A percentile compares a stretch with the other conserved stretches of the same genome.
These are phyloP conservation scores for Aythya fuligula DNA, from an alignment of 2,797 vertebrate species.

Conservation along the genomic window DNA sequence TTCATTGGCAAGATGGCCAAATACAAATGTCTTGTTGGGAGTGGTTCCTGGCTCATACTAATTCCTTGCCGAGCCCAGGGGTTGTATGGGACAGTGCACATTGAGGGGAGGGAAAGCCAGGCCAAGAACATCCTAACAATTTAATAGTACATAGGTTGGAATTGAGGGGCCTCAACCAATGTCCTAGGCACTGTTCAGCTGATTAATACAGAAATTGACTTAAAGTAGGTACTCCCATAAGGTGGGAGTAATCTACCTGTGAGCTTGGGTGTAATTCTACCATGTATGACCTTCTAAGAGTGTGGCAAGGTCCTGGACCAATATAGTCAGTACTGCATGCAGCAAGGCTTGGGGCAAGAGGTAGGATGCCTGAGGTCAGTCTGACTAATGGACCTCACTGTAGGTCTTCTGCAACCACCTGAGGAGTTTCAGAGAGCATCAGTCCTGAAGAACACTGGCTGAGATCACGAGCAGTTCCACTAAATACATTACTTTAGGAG, in stretches of 20 bases:
- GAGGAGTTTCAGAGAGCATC: not conserved
- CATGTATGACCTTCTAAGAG: not conserved
- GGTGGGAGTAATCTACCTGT: no score
- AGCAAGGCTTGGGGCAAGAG: not conserved
- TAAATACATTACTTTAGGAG: not conserved
- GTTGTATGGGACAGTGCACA: not conserved
- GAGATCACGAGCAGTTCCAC: no score
- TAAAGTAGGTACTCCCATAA: not conserved
- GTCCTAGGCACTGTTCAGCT: not conserved
- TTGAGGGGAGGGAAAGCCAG: not conserved
- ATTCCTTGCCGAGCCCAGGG: not conserved
- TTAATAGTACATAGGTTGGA: not conserved
- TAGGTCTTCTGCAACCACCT: not conserved
- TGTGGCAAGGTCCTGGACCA: not conserved
- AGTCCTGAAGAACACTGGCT: not conserved
- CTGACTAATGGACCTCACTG: not conserved
- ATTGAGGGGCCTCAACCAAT: not conserved
- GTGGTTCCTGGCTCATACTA: not conserved
- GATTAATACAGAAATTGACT: not conserved
- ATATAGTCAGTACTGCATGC: not conserved
- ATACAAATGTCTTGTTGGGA: not conserved
- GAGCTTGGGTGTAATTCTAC: not conserved
- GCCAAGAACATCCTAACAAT: not conserved
- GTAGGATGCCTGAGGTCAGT: rapidly evolving
- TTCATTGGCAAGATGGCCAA: rapidly evolving